Evolutionary conservation across 2,113 vertebrate species (phyloP), one percentile per base, ranked within the genome.

Genomic region (Henicopernis longicauda): DNA sequence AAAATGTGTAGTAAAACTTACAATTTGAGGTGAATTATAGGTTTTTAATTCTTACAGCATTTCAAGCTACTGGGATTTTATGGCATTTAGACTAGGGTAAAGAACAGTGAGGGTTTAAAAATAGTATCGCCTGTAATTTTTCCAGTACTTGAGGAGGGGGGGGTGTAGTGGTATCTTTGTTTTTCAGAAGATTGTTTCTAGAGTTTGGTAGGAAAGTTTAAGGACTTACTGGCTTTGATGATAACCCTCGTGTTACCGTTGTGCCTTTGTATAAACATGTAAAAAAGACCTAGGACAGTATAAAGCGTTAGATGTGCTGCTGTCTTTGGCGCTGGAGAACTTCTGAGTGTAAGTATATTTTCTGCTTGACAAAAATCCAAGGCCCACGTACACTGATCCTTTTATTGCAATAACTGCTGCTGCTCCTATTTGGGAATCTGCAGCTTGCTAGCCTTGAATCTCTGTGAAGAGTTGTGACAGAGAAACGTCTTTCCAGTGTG

Each of bases 181-280:
- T 88, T 94, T 93, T 82, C 47, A 65, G 85, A 82, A 87, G 70
- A 85, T 45, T 69, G 62, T 81, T 96, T 96, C 73, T 85, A 72
- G 57, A 70, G 55, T 49, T 78, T 70, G 54, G n/a, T 86, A 74
- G 91, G 80, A 73, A 80, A 86, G 90, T 82, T 92, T 88, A 90
- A 94, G 88, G 88, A 72, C 73, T 93, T 44, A 26, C 29, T 90
- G 92, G 58, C 79, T 94, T 88, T 82, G 79, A 70, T 88, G 82
- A 76, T 93, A 95, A 82, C 92, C 55, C 54, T 72, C 88, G 27
- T 0, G 6, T 32, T 82, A n/a, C 31, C 8, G 1, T 32, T 85
- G 52, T 91, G 84, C 65, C 62, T 96, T 79, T 63, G 34, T 47
- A 72, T 57, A 78, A 95, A 80, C 55, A 40, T 3, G 49, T 74